Base-by-base conservation (phyloP, 2,888 invertebrate species). In the Dicyrtomina minuta region DNA sequence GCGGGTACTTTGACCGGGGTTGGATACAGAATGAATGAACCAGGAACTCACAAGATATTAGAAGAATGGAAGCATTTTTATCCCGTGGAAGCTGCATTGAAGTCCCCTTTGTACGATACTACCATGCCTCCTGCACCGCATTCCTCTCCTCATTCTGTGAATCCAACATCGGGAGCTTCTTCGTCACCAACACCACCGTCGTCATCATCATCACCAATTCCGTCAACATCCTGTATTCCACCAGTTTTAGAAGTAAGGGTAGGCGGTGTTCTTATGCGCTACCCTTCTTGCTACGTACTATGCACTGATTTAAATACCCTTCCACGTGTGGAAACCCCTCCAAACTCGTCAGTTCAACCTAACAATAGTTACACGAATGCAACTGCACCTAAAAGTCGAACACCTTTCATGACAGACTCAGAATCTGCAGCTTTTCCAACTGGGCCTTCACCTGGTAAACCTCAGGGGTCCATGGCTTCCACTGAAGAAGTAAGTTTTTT, bases 61-160 rank as follows among this genome's bases (percentile, higher is more conserved):
- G 93, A 94, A 79, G 95, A 96, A 79, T 98, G 97, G 97, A 87
- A 90, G 71, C 92, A 93, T 81, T 96, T 96, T 81, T 97, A 95
- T 84, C 96, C 96, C 72, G 86, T 96, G 77, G 91, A 88, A 82
- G 76, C 77, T 26, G 73, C 77, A 17, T 66, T 78, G 20, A 78
- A 77, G 62, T 71, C 74, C 6, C 60, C 76, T n/a, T 41, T 68
- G n/a, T 77, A 77, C 43, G 78, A 78, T 46, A 72, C 74, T 4
- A 64, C 73, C n/a, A 22, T 27, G 22, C 67, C 73, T 53, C 64
- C 72, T 56, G 66, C 67, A 58, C 70, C 75, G 53, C 74, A 78
- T 66, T 73, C 76, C 66, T 76, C 75, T 1, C 75, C 78, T 8
- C 68, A 71, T 59, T 72, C 70, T 46, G 46, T 20, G 12, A 43